Percentiles rank a stretch among this genome's conserved stretches.
Evolutionary conservation across 2,113 vertebrate species (phyloP).

Genomic region (Monopterus albus): DNA sequence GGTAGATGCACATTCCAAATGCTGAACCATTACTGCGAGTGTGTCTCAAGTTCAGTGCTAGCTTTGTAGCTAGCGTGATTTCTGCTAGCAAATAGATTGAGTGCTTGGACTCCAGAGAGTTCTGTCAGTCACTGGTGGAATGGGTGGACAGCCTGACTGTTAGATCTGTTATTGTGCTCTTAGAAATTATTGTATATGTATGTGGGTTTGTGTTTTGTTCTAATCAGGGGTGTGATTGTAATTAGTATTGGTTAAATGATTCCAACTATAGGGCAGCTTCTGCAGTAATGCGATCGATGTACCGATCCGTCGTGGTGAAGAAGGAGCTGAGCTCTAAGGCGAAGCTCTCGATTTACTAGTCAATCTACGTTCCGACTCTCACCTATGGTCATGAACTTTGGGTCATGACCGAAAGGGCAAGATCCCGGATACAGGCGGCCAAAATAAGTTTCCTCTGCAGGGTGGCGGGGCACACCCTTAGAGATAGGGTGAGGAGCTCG

Average conservation of each 20-base stretch:
- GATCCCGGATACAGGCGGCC: too few species aligned
- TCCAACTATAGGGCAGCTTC: too few species aligned
- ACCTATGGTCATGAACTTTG: too few species aligned
- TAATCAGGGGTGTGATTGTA: constrained; percentile 23
- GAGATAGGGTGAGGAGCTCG: too few species aligned
- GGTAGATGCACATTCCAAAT: constrained; percentile 1
- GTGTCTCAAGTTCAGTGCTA: constrained; percentile 32
- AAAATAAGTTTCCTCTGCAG: too few species aligned
- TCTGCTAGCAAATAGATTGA: constrained; percentile 38
- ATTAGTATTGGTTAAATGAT: constrained; percentile 64
- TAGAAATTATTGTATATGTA: constrained; percentile 1
- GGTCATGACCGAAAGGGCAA: too few species aligned
- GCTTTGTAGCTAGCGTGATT: constrained; percentile 20
- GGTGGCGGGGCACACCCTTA: too few species aligned
- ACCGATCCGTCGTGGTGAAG: too few species aligned
- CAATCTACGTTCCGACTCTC: too few species aligned
- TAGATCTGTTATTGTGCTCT: not conserved
- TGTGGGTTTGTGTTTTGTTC: constrained; percentile 28
- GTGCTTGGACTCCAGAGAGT: constrained; percentile 4
- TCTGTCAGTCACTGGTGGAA: constrained; percentile 35
- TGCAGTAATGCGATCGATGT: too few species aligned
- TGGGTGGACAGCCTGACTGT: constrained; percentile 26
- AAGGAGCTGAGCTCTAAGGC: too few species aligned
- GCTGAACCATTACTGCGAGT: constrained; percentile 12
- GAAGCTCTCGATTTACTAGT: too few species aligned